Evolutionary conservation across 92 coral and sea anemone genomes (phyloP).

Genomic region (Siderastrea siderea): DNA sequence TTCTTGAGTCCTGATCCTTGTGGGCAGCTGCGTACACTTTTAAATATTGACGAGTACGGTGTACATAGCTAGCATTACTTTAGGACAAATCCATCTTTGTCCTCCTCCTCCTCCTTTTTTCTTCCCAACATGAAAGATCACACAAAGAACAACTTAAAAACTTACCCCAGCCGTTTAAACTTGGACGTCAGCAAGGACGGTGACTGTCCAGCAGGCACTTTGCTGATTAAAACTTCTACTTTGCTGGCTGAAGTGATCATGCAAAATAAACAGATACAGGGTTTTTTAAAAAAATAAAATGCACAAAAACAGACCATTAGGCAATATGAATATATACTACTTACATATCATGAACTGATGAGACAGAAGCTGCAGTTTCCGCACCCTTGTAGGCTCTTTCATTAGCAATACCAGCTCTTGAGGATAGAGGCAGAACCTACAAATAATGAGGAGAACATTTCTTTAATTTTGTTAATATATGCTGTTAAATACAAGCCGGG

Average conservation of each 20-base stretch:
- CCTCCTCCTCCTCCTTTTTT: not conserved
- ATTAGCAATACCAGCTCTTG: conserved; percentile 91
- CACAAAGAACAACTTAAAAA: not conserved
- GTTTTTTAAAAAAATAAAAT: not conserved
- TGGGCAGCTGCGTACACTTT: no score
- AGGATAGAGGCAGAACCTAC: conserved; percentile 96
- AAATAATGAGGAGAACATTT: not conserved
- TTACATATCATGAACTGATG: conserved; percentile 96
- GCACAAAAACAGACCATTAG: no score
- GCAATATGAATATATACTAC: conserved; percentile 17
- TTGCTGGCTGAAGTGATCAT: conserved; percentile 78
- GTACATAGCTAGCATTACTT: no score
- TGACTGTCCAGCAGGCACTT: conserved; percentile 89
- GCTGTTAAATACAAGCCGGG: no score
- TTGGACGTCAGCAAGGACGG: conserved; percentile 90
- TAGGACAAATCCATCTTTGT: no score
- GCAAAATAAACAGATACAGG: not conserved
- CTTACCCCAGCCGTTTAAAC: conserved; percentile 95
- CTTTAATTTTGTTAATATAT: not conserved
- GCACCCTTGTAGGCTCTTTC: conserved; percentile 87
- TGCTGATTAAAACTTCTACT: conserved; percentile 92
- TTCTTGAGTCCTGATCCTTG: no score
- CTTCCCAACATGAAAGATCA: not conserved
- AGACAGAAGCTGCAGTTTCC: conserved; percentile 93
- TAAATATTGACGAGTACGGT: no score